phyloP scores from a whole-genome alignment of 2,888 invertebrate species.

The Teleogryllus oceanicus region DNA sequence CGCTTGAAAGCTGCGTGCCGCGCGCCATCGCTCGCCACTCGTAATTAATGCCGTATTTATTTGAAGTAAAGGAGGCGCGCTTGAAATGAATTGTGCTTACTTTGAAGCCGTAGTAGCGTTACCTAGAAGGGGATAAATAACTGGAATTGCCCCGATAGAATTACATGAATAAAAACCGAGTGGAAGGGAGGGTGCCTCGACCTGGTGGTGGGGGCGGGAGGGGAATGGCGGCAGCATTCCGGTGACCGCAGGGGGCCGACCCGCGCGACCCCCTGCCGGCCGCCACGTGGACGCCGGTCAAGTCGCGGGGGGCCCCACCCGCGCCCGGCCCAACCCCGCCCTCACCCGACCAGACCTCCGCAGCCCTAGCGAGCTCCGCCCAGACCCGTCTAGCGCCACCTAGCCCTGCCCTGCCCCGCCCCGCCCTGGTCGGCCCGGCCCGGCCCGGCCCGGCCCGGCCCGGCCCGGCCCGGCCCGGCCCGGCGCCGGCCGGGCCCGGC shows the following conservation, averaged over 20 bases:
- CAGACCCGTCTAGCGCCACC: neutral
- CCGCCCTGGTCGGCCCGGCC: too few relatives aligned
- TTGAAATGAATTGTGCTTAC: neutral
- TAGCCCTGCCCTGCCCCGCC: too few relatives aligned
- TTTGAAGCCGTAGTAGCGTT: neutral
- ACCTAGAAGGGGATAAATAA: neutral
- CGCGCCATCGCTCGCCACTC: neutral
- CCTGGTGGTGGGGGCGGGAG: neutral
- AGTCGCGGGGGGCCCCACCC: neutral
- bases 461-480: too few relatives aligned
- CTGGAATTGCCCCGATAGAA: neutral
- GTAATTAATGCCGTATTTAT: neutral
- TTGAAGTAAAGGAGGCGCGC: neutral
- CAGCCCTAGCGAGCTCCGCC: neutral
- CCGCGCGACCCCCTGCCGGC: neutral
- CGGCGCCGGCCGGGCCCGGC: too few relatives aligned
- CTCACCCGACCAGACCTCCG: neutral
- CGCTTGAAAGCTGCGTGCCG: too few relatives aligned
- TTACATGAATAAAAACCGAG: neutral
- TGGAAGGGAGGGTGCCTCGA: neutral
- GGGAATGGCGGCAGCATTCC: neutral
- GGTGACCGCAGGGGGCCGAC: neutral
- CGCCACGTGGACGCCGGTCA: constrained; percentile 18
- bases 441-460: too few relatives aligned
- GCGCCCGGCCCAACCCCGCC: neutral